phyloP scores from a whole-genome alignment of 2,888 invertebrate species.

The Thysanoteuthis rhombus region DNA sequence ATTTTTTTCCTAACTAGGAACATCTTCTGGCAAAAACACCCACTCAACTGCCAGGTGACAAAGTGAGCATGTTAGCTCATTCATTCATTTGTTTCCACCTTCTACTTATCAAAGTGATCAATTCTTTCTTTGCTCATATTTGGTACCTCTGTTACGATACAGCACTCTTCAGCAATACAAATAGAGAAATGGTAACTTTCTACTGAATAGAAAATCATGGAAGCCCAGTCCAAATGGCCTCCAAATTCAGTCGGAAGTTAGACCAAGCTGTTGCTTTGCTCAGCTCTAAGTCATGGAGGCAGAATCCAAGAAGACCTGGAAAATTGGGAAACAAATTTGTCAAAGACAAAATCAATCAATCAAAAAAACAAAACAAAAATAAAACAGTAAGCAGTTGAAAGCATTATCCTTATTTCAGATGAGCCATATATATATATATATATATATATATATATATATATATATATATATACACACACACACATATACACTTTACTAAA shows the following conservation, averaged over 20 bases:
- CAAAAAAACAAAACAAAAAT: too few species aligned
- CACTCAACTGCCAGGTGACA: background rate
- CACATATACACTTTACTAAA: too few species aligned
- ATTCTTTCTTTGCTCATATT: background rate
- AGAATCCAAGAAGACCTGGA: background rate
- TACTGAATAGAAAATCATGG: conserved; percentile 30
- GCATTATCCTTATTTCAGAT: too few species aligned
- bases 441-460: too few species aligned
- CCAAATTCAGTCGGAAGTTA: conserved; percentile 54
- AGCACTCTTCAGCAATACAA: background rate
- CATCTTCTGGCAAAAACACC: too few species aligned
- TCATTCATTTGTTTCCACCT: background rate
- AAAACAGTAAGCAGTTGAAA: too few species aligned
- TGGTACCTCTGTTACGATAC: background rate
- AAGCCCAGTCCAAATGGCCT: conserved; percentile 49
- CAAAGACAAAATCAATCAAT: background rate
- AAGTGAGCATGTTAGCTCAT: background rate
- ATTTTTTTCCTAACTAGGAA: background rate
- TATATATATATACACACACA: too few species aligned
- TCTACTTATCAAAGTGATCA: background rate
- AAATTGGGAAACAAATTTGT: background rate
- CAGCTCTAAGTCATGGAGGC: background rate
- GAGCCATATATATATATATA: too few species aligned
- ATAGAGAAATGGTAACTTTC: background rate
- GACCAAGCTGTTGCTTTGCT: conserved; percentile 50